A percentile compares a stretch with the other conserved stretches of the same genome.
Evolutionary conservation across 1,140 invertebrate genomes (phyloP).

Genomic region (Drosophila sp.): DNA sequence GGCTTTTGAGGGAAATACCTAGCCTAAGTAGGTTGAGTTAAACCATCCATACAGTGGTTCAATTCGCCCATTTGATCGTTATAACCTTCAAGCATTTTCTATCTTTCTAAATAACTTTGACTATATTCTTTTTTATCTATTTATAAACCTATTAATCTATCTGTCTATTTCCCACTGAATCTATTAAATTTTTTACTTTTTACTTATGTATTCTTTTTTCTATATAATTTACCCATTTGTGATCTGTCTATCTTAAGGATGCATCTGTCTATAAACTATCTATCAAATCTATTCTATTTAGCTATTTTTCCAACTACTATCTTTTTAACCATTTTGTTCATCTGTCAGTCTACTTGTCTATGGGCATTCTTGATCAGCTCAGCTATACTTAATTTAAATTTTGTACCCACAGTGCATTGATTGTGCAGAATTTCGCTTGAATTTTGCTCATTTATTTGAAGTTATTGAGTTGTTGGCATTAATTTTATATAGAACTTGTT

Average conservation of each 20-base stretch:
- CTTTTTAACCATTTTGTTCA: too few relatives aligned
- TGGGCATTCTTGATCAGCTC: background rate
- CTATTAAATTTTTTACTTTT: too few relatives aligned
- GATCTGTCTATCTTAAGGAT: too few relatives aligned
- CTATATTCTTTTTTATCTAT: too few relatives aligned
- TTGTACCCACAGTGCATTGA: slow-evolving; percentile 31
- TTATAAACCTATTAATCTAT: too few relatives aligned
- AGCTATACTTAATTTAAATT: background rate
- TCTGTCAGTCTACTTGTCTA: too few relatives aligned
- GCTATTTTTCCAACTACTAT: too few relatives aligned
- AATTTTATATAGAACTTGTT: slow-evolving; percentile 35
- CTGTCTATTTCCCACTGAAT: background rate
- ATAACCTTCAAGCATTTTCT: background rate
- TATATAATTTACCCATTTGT: too few relatives aligned
- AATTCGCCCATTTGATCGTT: background rate
- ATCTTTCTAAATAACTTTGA: too few relatives aligned
- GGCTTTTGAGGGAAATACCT: background rate
- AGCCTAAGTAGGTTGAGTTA: slow-evolving; percentile 11
- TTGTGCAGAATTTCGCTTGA: background rate
- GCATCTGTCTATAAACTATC: too few relatives aligned
- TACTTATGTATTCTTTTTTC: background rate
- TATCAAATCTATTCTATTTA: too few relatives aligned
- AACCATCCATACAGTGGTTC: background rate
- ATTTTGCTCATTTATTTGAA: slow-evolving; percentile 46
- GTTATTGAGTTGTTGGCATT: slow-evolving; percentile 57